phyloP scores from a whole-genome alignment of 2,113 vertebrate species.

The Hiodon alosoides region DNA sequence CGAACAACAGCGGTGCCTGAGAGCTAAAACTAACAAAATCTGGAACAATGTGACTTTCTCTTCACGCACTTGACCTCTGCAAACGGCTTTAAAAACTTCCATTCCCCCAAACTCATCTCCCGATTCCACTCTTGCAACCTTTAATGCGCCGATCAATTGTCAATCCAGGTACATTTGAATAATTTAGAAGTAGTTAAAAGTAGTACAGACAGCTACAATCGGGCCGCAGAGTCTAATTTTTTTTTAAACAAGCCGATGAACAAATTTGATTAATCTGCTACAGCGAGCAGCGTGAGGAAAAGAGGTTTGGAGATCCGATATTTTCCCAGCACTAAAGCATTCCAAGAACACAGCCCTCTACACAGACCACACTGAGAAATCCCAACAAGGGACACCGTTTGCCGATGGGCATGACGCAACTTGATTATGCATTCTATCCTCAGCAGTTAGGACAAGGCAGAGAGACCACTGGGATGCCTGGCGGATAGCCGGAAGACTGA shows the following conservation, averaged over 20 bases:
- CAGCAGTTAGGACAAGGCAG: too few relatives aligned
- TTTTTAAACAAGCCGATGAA: too few relatives aligned
- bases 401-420: too few relatives aligned
- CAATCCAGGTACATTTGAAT: background rate
- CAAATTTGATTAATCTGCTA: too few relatives aligned
- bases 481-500: conserved; percentile 36
- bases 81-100: conserved; percentile 1
- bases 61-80: conserved; percentile 19
- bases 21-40: conserved; percentile 34
- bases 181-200: too few relatives aligned
- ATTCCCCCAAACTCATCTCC: background rate
- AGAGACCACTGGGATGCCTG: too few relatives aligned
- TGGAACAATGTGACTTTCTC: conserved; percentile 41
- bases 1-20: conserved; percentile 49
- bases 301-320: too few relatives aligned
- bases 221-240: too few relatives aligned
- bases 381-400: too few relatives aligned
- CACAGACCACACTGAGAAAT: background rate
- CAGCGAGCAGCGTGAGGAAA: too few relatives aligned
- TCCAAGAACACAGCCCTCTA: background rate
- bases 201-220: too few relatives aligned
- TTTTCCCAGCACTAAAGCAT: background rate
- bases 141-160: background rate
- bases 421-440: too few relatives aligned
- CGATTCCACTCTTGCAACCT: background rate